phyloP scores from a whole-genome alignment of 2,113 vertebrate genomes.

The Atrichornis clamosus region DNA sequence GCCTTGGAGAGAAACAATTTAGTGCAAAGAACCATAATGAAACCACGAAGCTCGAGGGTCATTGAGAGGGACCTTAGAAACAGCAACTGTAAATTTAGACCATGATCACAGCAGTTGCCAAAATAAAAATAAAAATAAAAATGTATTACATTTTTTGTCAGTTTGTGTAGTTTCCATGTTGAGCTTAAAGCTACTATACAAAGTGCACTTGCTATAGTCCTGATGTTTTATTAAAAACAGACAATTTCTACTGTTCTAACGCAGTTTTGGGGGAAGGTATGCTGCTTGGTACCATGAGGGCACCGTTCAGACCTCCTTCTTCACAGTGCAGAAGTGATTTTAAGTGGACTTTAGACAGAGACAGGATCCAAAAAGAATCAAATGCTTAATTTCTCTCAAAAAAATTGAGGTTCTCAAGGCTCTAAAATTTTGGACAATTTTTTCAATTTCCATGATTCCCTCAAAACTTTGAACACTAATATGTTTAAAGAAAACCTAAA shows the following conservation, averaged over 20 bases:
- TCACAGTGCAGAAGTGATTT: not conserved
- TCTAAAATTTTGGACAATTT: not conserved
- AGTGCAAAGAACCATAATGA: not conserved
- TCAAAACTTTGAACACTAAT: not conserved
- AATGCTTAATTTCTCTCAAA: not conserved
- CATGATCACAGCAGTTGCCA: not conserved
- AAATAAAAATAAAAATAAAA: not conserved
- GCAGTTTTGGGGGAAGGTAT: not conserved
- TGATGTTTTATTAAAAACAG: not conserved
- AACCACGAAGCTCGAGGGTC: not conserved
- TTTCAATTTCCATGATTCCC: not conserved
- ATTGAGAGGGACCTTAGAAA: not conserved
- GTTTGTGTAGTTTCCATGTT: fast-evolving
- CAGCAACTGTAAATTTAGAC: not conserved
- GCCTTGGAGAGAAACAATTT: not conserved
- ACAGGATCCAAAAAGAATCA: not conserved
- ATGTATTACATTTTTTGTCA: not conserved
- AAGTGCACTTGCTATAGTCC: not conserved
- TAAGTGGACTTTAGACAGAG: not conserved
- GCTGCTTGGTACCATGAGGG: not conserved
- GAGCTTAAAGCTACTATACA: not conserved
- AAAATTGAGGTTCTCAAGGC: not conserved
- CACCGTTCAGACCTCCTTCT: not conserved
- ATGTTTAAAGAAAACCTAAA: not conserved
- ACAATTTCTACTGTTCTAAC: not conserved